Base-by-base conservation (phyloP, 2,797 vertebrate species). In the Sciurus vulgaris region DNA sequence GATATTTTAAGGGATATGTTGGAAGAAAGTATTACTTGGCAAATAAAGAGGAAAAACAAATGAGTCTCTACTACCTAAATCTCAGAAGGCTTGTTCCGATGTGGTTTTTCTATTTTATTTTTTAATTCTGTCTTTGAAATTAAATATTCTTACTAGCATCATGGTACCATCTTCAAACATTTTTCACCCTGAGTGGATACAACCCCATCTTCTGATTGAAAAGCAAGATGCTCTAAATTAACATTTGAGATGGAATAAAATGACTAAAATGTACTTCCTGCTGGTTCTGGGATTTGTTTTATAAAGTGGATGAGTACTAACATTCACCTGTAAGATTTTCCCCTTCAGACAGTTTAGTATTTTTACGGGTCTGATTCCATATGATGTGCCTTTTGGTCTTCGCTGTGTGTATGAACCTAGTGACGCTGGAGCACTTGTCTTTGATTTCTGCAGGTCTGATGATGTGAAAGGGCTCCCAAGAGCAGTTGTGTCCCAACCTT, bases 401-500 rank as follows among this genome's bases (percentile, higher is more conserved):
- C 44, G 59, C 44, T 30, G 47, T 44, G 28, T 61, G 26, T 63
- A 35, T 26, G 86, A 70, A 17, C 35, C 67, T 84, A 24, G n/a
- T 92, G 38, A 35, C 56, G 11, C 22, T 24, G 94, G 82, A 95
- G 65, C 74, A 76, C 38, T 69, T 95, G 59, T 93, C 95, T 97
- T 97, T 97, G 76, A 41, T 98, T 93, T 89, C 98, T 98, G 82
- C 97, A 99, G 99, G 97, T 97, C 98, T 86, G 99, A 99, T 88
- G 99, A 99, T 78, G 94, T 98, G 98, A 99, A 99, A 98, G 90
- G 98, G 12, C 99, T 99, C 92, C 98, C 98, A 33, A 98, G 99
- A 86, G 98, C 99, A 14, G 20, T 56, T 7, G 20, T 98, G 49
- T 98, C 99, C 5, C 99, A 99, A 79, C 99, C 99, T 5, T 99